Evolutionary conservation across 2,113 vertebrate species (phyloP).

Genomic region (Paraplagusia blochii): DNA sequence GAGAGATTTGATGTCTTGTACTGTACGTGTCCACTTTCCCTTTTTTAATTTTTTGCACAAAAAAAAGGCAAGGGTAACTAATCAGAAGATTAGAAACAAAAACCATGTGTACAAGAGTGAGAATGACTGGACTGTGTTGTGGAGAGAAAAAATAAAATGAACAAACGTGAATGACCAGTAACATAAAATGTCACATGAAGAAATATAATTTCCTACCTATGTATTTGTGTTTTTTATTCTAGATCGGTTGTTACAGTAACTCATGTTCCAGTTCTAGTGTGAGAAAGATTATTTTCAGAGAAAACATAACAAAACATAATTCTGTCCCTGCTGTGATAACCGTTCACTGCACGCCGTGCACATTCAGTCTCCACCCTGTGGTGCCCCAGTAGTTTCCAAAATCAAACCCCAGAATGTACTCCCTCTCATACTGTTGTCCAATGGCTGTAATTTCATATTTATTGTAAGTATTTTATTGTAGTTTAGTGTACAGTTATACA

Average conservation of each 20-base stretch:
- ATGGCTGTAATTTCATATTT: conserved; percentile 62
- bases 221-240: conserved; percentile 5
- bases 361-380: conserved; percentile 31
- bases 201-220: no score
- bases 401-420: conserved; percentile 49
- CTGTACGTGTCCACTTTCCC: conserved; percentile 49
- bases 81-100: conserved; percentile 3
- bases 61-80: conserved; percentile 8
- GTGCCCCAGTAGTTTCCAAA: conserved; percentile 25
- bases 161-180: no score
- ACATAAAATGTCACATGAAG: no score
- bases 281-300: conserved; percentile 32
- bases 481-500: conserved; percentile 72
- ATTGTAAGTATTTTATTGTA: conserved; percentile 72
- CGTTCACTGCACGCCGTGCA: conserved; percentile 24
- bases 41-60: conserved; percentile 41
- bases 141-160: no score
- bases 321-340: conserved; percentile 25
- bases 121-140: no score
- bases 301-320: conserved; percentile 15
- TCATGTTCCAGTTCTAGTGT: conserved; percentile 32
- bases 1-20: conserved; percentile 60
- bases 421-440: conserved; percentile 47
- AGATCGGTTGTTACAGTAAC: conserved; percentile 14
- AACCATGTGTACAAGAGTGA: not conserved